Evolutionary conservation across 2,797 vertebrate genomes (phyloP), one percentile per base, ranked within the genome.

Genomic region (Taeniopygia guttata): DNA sequence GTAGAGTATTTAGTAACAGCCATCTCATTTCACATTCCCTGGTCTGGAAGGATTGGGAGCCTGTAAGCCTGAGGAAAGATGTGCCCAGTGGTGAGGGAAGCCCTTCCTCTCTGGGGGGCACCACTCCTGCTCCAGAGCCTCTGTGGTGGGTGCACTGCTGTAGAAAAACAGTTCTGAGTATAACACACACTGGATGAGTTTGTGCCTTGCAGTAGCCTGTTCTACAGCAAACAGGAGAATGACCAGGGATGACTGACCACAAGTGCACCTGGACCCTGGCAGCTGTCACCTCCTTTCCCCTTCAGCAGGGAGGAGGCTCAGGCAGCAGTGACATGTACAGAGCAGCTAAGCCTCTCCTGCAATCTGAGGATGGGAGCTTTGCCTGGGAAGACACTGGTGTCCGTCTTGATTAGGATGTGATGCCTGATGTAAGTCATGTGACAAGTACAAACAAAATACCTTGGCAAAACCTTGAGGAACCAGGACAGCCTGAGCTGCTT

Each of bases 401-500:
- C 96, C 0, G 0, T 90, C 91, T 89, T 86, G 77, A 95, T 96
- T 94, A 97, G 93, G 94, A 74, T 88, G 89, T 70, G 68, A 64
- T 87, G 93, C 84, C 83, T 96, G 90, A 96, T 89, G 59, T 32
- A 74, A 96, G 89, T 96, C 94, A 96, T 77, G 95, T 96, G 95
- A 95, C 77, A 72, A 94, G 86, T 77, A 76, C 85, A 95, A 96
- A 95, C 87, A 96, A 97, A 96, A 96, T 96, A 97, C 96, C 95
- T 96, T 95, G 95, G 90, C 93, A 95, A 94, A 95, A 96, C 95
- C 95, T 94, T 90, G 77, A 90, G 94, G 91, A 95, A 93, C 91
- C 96, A 90, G 92, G 95, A 45, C 94, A 91, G 87, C 91, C 94
- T 97, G 96, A 97, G 96, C 97, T 89, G 95, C 97, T 97, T 97